A percentile compares a stretch with the other conserved stretches of the same genome.
Conservation (phyloP, 30 jellyfish, hydroid and myxozoan species). For the Pseudorhiza aurosa region DNA sequence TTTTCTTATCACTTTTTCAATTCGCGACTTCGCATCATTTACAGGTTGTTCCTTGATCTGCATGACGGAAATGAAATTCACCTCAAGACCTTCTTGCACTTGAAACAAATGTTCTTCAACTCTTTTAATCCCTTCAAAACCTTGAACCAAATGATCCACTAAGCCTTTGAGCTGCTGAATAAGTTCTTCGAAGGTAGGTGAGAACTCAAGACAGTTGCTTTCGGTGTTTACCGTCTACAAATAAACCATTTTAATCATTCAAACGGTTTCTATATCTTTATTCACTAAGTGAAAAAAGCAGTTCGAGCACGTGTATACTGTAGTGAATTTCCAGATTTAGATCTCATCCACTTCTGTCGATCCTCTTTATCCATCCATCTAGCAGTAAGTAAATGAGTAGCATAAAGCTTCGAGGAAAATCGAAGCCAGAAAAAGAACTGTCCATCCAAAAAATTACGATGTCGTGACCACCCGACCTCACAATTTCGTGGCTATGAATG, state of each 20-base stretch:
- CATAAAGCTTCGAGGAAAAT: too few relatives aligned
- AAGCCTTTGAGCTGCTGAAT: conserved; percentile 22
- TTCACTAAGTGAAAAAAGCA: too few relatives aligned
- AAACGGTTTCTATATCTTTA: too few relatives aligned
- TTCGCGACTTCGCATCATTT: conserved; percentile 19
- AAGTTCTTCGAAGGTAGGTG: conserved; percentile 64
- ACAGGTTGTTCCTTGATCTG: conserved; percentile 53
- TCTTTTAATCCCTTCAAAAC: conserved; percentile 36
- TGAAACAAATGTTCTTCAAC: conserved; percentile 65
- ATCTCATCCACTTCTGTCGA: too few relatives aligned
- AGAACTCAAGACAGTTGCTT: conserved; percentile 34
- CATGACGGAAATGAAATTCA: conserved; percentile 48
- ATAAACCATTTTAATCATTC: too few relatives aligned
- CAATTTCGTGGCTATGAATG: too few relatives aligned
- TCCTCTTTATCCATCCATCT: too few relatives aligned
- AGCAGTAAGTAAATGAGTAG: too few relatives aligned
- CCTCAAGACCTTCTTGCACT: conserved; percentile 39
- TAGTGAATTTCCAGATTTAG: too few relatives aligned
- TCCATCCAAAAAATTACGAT: too few relatives aligned
- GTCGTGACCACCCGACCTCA: too few relatives aligned
- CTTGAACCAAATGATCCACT: conserved; percentile 35
- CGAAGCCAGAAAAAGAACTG: too few relatives aligned
- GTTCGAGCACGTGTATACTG: background rate
- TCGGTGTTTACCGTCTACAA: conserved; percentile 6
- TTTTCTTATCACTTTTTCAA: conserved; percentile 37